Conservation (phyloP, 2,113 vertebrate species). For the Syngnathus floridae region DNA sequence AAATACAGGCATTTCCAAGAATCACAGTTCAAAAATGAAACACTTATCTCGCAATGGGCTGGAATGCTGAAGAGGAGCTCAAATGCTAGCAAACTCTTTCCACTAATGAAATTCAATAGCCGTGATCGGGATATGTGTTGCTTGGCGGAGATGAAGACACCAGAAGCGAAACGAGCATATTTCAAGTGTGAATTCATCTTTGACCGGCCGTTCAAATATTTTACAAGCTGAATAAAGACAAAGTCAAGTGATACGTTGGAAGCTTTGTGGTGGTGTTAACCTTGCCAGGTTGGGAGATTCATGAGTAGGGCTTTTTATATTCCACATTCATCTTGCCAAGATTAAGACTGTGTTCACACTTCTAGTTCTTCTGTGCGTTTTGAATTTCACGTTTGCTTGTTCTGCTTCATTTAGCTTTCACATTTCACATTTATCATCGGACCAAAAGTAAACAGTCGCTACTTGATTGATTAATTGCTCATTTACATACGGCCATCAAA, state of each 20-base stretch:
- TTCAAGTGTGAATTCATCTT: not conserved
- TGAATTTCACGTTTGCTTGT: too few species aligned
- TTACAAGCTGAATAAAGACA: not conserved
- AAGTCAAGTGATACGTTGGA: not conserved
- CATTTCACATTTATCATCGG: too few species aligned
- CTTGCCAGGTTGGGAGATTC: too few species aligned
- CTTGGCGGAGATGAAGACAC: constrained; percentile 12
- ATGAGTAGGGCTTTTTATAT: too few species aligned
- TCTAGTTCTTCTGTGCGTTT: too few species aligned
- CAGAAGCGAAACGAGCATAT: not conserved
- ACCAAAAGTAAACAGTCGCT: too few species aligned
- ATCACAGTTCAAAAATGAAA: constrained; percentile 68
- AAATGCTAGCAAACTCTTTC: constrained; percentile 26
- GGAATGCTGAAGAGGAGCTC: constrained; percentile 30
- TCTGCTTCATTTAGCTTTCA: too few species aligned
- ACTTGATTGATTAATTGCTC: too few species aligned
- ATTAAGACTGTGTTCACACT: too few species aligned
- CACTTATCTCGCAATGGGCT: constrained; percentile 53
- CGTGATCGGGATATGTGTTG: constrained; percentile 14
- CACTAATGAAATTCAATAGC: constrained; percentile 35
- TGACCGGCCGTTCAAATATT: constrained; percentile 22
- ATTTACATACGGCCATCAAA: too few species aligned
- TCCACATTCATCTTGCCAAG: too few species aligned
- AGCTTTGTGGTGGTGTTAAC: not conserved
- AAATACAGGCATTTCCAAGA: constrained; percentile 70